Evolutionary conservation across 2,888 invertebrate species (phyloP).

Genomic region (Fragum whitleyi): DNA sequence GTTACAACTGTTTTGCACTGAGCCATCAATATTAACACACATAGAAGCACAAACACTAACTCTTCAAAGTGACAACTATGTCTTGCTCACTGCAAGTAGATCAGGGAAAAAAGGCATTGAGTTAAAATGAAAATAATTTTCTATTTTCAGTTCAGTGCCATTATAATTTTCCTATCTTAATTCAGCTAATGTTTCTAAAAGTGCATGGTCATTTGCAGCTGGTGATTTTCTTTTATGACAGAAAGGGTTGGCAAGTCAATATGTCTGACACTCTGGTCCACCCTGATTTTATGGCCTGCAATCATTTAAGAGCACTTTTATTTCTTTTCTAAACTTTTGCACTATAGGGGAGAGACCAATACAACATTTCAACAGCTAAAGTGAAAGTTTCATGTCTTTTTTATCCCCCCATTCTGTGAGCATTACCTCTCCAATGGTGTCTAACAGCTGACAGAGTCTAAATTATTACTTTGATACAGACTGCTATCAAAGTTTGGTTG

Average conservation of each 20-base stretch:
- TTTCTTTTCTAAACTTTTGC: slow-evolving; percentile 25
- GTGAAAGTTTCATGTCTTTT: not conserved
- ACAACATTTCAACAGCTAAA: not conserved
- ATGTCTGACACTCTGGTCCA: slow-evolving; percentile 26
- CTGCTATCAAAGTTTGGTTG: too few species aligned
- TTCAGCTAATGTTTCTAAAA: too few species aligned
- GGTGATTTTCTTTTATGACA: not conserved
- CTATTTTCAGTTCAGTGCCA: too few species aligned
- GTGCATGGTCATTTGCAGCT: not conserved
- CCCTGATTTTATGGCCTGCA: slow-evolving; percentile 24
- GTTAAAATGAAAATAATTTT: too few species aligned
- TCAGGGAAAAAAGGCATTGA: too few species aligned
- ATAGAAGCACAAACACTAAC: too few species aligned
- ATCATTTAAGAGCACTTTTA: slow-evolving; percentile 27
- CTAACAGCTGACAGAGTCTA: not conserved
- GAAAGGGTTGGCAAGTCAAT: slow-evolving; percentile 16
- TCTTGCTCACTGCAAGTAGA: too few species aligned
- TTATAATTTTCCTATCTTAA: too few species aligned
- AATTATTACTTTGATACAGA: too few species aligned
- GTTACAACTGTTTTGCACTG: too few species aligned
- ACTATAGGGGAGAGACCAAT: slow-evolving; percentile 13
- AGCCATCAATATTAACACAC: too few species aligned
- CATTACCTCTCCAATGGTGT: not conserved
- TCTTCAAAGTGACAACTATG: too few species aligned
- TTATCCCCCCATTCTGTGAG: not conserved